Evolutionary conservation across 2,113 vertebrate species (phyloP).

Genomic region (Gopherus evgoodei): DNA sequence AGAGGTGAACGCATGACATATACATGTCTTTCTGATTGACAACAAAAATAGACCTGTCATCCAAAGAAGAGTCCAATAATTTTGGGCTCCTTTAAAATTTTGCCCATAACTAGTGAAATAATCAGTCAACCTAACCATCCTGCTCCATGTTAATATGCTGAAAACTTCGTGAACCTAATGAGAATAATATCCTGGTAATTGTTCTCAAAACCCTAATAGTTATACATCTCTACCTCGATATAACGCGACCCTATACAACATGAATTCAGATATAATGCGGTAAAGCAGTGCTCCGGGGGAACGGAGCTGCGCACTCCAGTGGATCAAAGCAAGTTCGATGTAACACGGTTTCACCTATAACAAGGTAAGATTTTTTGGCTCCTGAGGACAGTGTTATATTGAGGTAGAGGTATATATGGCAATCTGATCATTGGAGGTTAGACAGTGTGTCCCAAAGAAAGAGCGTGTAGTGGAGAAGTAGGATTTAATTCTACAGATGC

Average conservation of each 20-base stretch:
- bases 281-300: no score
- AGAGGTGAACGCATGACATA: conserved; percentile 20
- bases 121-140: background rate
- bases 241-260: no score
- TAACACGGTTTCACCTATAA: no score
- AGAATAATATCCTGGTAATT: background rate
- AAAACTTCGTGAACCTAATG: background rate
- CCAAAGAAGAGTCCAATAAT: background rate
- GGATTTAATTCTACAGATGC: background rate
- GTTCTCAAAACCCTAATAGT: background rate
- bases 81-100: background rate
- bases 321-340: no score
- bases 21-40: background rate
- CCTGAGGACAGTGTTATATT: no score
- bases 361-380: no score
- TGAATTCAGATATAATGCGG: no score
- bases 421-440: background rate
- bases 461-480: background rate
- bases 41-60: background rate
- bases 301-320: no score
- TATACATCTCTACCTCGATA: background rate
- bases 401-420: background rate
- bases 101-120: background rate
- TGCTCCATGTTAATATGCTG: background rate
- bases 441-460: background rate